Evolutionary conservation across 2,113 vertebrate species (phyloP), one percentile per base, ranked within the genome.

Genomic region (Campylomormyrus tamandua): DNA sequence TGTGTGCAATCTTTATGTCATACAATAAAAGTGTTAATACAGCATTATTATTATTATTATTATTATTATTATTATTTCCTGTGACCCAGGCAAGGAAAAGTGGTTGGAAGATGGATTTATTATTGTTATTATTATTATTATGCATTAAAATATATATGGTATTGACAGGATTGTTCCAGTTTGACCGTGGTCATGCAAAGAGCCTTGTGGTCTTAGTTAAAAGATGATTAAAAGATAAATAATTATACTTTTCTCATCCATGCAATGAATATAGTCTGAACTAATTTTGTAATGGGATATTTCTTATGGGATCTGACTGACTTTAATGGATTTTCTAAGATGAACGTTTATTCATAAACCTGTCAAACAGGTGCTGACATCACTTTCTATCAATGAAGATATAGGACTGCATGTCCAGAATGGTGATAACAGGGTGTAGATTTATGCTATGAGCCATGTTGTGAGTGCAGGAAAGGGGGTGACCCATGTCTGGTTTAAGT

Each of bases 281-380:
- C 31, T 39, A 85, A 89, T 27, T 46, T 46, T 24, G 53, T 89
- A 42, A 49, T 46, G n/a, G 46, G 52, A 62, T 49, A 87, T 90
- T 91, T 66, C 42, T 21, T 80, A 48, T 39, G 84, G 50, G 52
- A 52, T 58, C 70, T 74, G 45, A 89, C 53, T 85, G 56, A 89
- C 62, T 90, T 91, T 89, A 92, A 90, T 88, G 87, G 89, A 35
- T 90, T 91, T 70, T 90, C 58, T 90, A 91, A 92, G 89, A 58
- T 46, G 77, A 92, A 66, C 62, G 89, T 74, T 85, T 66, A 90
- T 90, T 90, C 56, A 49, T 31, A 48, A 49, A 87, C 88, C 52
- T 84, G 52, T 89, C 87, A 46, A 31, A 50, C 80, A 50, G 48
- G 2, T 6, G 35, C 56, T 77, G 84, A 91, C 90, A 77, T 86